Evolutionary conservation across 2,113 vertebrate species (phyloP).

Genomic region (Bufo gargarizans): DNA sequence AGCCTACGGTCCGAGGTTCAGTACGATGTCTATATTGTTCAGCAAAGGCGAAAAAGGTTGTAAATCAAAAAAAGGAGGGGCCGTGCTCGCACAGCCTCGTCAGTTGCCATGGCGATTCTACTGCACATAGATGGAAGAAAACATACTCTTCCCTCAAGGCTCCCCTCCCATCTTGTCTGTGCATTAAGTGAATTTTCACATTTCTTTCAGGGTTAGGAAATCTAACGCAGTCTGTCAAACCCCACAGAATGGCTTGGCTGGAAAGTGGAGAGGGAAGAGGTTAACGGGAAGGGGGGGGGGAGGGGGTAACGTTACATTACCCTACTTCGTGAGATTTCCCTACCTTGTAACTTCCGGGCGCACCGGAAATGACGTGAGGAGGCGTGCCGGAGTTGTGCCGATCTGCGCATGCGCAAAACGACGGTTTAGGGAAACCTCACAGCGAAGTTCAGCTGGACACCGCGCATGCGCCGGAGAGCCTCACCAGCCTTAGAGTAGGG

Average conservation of each 20-base stretch:
- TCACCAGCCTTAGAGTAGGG: too few species aligned
- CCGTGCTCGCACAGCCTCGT: not conserved
- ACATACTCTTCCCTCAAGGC: slow-evolving; percentile 23
- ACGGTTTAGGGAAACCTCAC: not conserved
- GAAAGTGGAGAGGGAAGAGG: not conserved
- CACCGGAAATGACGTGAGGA: too few species aligned
- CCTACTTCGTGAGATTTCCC: too few species aligned
- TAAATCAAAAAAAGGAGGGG: not conserved
- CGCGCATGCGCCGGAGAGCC: too few species aligned
- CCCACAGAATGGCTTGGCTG: not conserved
- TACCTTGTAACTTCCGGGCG: too few species aligned
- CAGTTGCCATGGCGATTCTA: slow-evolving; percentile 61
- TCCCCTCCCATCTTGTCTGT: not conserved
- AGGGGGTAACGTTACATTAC: too few species aligned
- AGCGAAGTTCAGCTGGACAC: too few species aligned
- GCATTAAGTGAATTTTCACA: slow-evolving; percentile 18
- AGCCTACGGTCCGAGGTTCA: not conserved
- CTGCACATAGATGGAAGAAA: slow-evolving; percentile 37
- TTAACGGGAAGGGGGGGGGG: too few species aligned
- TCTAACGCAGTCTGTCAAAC: not conserved
- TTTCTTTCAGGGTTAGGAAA: not conserved
- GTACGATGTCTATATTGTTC: not conserved
- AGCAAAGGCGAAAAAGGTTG: slow-evolving; percentile 10
- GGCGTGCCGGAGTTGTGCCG: too few species aligned
- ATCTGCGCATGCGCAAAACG: too few species aligned